Conservation (phyloP, 1,140 invertebrate species). For the Notospermus geniculatus region DNA sequence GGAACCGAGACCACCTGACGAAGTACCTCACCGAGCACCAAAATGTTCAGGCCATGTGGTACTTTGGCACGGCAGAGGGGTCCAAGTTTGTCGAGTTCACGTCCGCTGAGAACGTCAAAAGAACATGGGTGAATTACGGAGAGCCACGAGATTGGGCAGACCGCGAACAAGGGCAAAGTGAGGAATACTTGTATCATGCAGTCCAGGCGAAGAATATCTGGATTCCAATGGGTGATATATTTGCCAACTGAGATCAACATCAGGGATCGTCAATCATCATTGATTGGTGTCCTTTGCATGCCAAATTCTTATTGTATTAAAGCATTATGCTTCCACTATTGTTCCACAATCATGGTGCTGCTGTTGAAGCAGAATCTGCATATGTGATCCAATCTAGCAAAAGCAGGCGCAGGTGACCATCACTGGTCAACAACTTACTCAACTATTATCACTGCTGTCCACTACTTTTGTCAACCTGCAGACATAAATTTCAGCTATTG, state of each 20-base stretch:
- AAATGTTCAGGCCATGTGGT: slow-evolving; percentile 58
- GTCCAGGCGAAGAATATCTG: slow-evolving; percentile 58
- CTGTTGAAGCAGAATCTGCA: too few relatives aligned
- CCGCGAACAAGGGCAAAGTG: slow-evolving; percentile 50
- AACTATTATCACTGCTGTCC: too few relatives aligned
- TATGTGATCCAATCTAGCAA: too few relatives aligned
- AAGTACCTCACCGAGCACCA: slow-evolving; percentile 57
- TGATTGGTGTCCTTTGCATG: too few relatives aligned
- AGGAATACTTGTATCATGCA: slow-evolving; percentile 57
- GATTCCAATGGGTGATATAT: slow-evolving; percentile 60
- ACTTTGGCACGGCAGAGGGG: slow-evolving; percentile 49
- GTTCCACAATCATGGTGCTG: too few relatives aligned
- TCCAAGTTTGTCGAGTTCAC: slow-evolving; percentile 55
- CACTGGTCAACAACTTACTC: too few relatives aligned
- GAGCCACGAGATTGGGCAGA: slow-evolving; percentile 38
- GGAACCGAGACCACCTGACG: slow-evolving; percentile 54
- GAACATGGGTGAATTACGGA: slow-evolving; percentile 58
- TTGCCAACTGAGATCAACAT: slow-evolving; percentile 61
- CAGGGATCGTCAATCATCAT: too few relatives aligned
- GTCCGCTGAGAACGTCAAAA: slow-evolving; percentile 55
- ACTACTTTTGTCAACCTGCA: too few relatives aligned
- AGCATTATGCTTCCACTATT: too few relatives aligned
- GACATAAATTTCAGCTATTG: too few relatives aligned
- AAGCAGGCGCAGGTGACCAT: too few relatives aligned
- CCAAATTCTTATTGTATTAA: too few relatives aligned